Conservation (phyloP, 2,797 vertebrate genomes). For the Artibeus lituratus region DNA sequence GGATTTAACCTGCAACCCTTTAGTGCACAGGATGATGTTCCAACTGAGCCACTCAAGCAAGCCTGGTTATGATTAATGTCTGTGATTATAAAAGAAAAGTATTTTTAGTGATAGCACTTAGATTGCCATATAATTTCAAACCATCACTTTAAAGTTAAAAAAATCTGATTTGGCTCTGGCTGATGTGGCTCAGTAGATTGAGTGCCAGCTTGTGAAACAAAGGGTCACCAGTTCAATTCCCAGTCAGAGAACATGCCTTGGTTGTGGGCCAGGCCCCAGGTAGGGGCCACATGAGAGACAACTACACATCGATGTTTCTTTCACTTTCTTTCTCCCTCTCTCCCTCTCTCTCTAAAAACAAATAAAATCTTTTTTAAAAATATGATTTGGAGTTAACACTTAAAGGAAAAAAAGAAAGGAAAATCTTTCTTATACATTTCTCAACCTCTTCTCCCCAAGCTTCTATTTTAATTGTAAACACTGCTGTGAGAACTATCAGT, state of each 20-base stretch:
- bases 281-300: no score
- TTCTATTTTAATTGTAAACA: constrained; percentile 58
- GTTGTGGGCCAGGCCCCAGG: no score
- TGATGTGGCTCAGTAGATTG: no score
- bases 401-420: not conserved
- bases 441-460: constrained; percentile 24
- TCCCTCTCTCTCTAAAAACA: no score
- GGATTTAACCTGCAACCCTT: not conserved
- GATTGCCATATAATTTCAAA: constrained; percentile 19
- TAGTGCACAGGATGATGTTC: not conserved
- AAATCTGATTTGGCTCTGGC: not conserved
- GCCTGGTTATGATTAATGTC: not conserved
- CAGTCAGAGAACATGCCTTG: no score
- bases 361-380: not conserved
- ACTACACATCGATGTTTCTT: no score
- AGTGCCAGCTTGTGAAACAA: no score
- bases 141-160: constrained; percentile 8
- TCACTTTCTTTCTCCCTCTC: no score
- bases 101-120: not conserved
- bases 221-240: no score
- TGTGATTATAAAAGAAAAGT: not conserved
- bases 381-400: constrained; percentile 10
- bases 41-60: not conserved
- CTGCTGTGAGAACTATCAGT: constrained; percentile 59
- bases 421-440: constrained; percentile 7